phyloP scores from a whole-genome alignment of 2,888 invertebrate species.

The Drosophila limbata region DNA sequence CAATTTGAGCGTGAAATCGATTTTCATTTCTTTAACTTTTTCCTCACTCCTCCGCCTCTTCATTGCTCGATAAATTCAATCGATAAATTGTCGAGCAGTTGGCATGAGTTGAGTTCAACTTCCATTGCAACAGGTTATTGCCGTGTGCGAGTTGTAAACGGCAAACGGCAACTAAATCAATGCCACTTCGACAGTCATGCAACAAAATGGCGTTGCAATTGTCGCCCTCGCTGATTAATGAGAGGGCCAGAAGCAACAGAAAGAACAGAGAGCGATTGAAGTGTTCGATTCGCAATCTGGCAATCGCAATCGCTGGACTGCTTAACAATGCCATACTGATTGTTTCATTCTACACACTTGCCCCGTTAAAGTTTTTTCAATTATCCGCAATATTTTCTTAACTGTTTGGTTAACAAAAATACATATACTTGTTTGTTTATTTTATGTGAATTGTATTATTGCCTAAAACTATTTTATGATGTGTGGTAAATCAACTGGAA shows the following conservation, averaged over 20 bases:
- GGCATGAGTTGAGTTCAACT: constrained; percentile 8
- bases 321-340: constrained; percentile 19
- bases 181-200: constrained; percentile 22
- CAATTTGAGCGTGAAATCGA: constrained; percentile 80
- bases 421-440: background rate
- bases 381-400: background rate
- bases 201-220: constrained; percentile 54
- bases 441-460: constrained; percentile 1
- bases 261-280: constrained; percentile 9
- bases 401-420: constrained; percentile 3
- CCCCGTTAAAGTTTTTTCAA: constrained; percentile 1
- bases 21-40: constrained; percentile 55
- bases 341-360: background rate
- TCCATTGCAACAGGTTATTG: constrained; percentile 64
- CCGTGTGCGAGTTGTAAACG: constrained; percentile 20
- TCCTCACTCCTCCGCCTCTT: background rate
- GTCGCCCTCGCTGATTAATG: constrained; percentile 63
- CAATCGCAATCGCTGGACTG: too few relatives aligned
- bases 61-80: constrained; percentile 27
- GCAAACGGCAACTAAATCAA: constrained; percentile 45
- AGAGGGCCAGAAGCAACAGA: constrained; percentile 9
- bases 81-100: constrained; percentile 61
- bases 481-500: constrained; percentile 9
- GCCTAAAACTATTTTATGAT: background rate
- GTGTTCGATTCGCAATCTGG: constrained; percentile 19